These are phyloP conservation scores for Drosophila paranaensis DNA, from an alignment of 2,888 invertebrate genomes.

Conservation along the genomic window DNA sequence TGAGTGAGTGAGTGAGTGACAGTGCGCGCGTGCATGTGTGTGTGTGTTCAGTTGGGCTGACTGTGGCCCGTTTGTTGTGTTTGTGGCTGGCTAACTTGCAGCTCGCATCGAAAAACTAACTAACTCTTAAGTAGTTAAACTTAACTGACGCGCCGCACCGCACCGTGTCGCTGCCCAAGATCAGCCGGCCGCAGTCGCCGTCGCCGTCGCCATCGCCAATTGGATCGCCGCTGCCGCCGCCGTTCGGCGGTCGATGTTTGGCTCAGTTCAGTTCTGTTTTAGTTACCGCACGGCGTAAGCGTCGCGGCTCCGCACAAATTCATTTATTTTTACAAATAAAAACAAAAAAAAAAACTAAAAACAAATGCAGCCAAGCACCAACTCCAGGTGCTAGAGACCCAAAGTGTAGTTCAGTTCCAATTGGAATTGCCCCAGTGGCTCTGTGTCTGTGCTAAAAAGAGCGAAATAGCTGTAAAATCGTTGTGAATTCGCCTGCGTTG, in stretches of 20 bases:
- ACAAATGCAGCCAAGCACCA: constrained; percentile 36
- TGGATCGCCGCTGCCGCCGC: constrained; percentile 21
- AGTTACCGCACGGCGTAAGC: constrained; percentile 53
- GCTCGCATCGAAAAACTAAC: constrained; percentile 30
- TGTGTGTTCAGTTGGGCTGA: constrained; percentile 2
- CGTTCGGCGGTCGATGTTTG: constrained; percentile 33
- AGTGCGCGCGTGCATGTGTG: constrained; percentile 25
- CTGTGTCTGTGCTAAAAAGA: background rate
- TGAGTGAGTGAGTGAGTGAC: constrained; percentile 29
- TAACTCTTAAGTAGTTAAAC: constrained; percentile 46
- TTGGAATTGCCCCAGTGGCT: background rate
- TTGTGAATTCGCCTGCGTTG: constrained; percentile 21
- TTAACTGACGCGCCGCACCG: constrained; percentile 22
- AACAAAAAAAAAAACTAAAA: constrained; percentile 1
- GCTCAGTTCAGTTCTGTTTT: constrained; percentile 55
- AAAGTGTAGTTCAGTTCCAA: constrained; percentile 27
- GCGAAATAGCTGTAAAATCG: constrained; percentile 21
- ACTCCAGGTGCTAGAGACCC: constrained; percentile 30
- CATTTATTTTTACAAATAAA: constrained; percentile 57
- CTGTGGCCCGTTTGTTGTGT: constrained; percentile 24
- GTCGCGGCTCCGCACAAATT: constrained; percentile 53
- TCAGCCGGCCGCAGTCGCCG: constrained; percentile 1
- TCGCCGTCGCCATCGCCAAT: constrained; percentile 1
- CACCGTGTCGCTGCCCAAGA: constrained; percentile 6
- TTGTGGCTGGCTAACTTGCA: constrained; percentile 52